A percentile compares a stretch with the other conserved stretches of the same genome.
phyloP scores from a whole-genome alignment of 2,113 vertebrate genomes.

The Orthonyx spaldingii region DNA sequence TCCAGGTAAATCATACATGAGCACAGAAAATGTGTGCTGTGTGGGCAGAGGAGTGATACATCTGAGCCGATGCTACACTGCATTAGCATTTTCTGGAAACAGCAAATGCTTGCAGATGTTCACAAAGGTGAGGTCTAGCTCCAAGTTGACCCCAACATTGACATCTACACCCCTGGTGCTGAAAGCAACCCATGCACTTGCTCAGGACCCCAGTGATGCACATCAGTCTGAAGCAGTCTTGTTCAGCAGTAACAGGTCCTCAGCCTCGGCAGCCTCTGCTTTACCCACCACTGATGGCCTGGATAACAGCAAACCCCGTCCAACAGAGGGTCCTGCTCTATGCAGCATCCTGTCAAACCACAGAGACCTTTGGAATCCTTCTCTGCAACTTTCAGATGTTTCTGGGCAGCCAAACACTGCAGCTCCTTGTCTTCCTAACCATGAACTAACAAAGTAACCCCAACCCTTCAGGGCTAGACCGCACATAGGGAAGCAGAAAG shows the following conservation, averaged over 20 bases:
- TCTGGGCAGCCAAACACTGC: background rate
- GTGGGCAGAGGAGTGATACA: background rate
- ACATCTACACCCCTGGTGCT: background rate
- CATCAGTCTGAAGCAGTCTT: background rate
- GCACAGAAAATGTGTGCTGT: background rate
- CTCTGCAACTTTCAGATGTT: background rate
- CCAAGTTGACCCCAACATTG: background rate
- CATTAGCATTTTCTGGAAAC: background rate
- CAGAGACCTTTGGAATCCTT: background rate
- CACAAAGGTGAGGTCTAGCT: background rate
- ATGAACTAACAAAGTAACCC: background rate
- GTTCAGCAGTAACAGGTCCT: background rate
- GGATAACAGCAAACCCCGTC: background rate
- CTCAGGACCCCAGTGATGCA: background rate
- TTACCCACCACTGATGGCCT: background rate
- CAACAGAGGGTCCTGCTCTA: background rate
- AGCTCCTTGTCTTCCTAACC: background rate
- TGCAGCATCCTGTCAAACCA: rapidly evolving
- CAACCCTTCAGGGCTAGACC: background rate
- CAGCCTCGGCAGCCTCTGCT: background rate
- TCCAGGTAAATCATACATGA: background rate
- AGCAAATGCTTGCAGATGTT: background rate
- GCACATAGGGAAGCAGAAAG: background rate
- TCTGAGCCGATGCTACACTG: background rate
- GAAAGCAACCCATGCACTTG: background rate